Conservation (phyloP, 2,797 vertebrate species). For the Acanthopagrus latus region DNA sequence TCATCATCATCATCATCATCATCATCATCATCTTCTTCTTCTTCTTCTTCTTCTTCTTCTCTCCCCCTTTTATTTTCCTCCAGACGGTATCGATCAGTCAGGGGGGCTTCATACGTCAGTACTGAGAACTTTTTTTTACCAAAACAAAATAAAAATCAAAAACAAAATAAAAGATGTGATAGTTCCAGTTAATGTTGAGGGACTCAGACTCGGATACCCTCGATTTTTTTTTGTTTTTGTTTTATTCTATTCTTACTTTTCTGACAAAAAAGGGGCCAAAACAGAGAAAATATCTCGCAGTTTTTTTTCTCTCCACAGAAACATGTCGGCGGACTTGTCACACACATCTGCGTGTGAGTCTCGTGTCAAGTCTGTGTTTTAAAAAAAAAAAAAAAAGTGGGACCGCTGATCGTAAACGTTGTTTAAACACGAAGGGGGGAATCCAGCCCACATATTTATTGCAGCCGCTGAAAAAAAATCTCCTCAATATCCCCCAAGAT, state of each 20-base stretch:
- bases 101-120: constrained; percentile 88
- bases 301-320: constrained; percentile 46
- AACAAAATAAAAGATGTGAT: constrained; percentile 84
- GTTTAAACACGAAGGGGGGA: constrained; percentile 86
- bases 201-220: constrained; percentile 77
- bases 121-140: constrained; percentile 91
- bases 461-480: constrained; percentile 91
- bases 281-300: constrained; percentile 30
- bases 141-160: constrained; percentile 67
- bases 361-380: constrained; percentile 71
- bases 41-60: constrained; percentile 71
- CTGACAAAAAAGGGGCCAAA: no score
- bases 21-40: constrained; percentile 76
- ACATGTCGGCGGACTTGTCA: constrained; percentile 70
- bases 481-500: constrained; percentile 97
- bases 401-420: constrained; percentile 78
- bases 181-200: constrained; percentile 80
- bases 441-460: constrained; percentile 94
- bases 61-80: constrained; percentile 66
- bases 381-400: constrained; percentile 64
- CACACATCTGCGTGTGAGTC: constrained; percentile 65
- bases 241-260: no score
- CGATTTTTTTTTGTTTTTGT: constrained; percentile 61
- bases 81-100: constrained; percentile 87
- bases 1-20: constrained; percentile 70